Base-by-base conservation (phyloP, 2,113 vertebrate genomes). In the Xiphorhynchus elegans region DNA sequence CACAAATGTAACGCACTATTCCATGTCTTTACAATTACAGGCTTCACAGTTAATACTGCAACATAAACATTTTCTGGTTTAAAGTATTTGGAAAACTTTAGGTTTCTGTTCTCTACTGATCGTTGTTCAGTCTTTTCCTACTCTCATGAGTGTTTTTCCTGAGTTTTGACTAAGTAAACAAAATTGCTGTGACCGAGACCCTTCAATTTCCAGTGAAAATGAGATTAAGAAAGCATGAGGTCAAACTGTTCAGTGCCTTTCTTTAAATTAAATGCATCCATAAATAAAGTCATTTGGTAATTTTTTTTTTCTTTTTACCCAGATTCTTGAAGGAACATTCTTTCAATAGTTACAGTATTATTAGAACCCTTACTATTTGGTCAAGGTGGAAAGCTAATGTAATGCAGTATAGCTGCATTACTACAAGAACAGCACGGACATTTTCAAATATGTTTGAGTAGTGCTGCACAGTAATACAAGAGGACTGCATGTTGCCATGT, bases 1-100 rank as follows among this genome's bases (percentile, higher is more conserved):
- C 10, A 31, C 1, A 73, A 69, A 76, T 0, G 1, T 24, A 52
- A 35, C 7, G 19, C 7, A 9, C 15, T 19, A 11, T 4, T 74
- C 13, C 21, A 25, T 2, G 3, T 60, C 17, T 77, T 66, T 10
- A 46, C 10, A 40, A 1, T 49, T 62, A 52, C 4, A 6, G 53
- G 5, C 11, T 91, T 56, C 14, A 9, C 9, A 55, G 6, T 3
- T 70, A 49, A 31, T 37, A 60, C 5, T 39, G 13, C 11, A 73
- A 46, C 0, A 0, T 39, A 64, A 89, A 42, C 7, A 49, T 2
- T 7, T 11, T 82, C 7, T 62, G 12, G 21, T 50, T 58, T 53
- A 53, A 46, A 44, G 21, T 35, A 18, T 67, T 53, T 47, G 18
- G 17, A 64, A 85, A 74, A 56, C 5, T 26, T 33, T 15, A 49